Evolutionary conservation across 2,113 vertebrate species (phyloP), one percentile per base, ranked within the genome.

Genomic region (Todiramphus saurophagus): DNA sequence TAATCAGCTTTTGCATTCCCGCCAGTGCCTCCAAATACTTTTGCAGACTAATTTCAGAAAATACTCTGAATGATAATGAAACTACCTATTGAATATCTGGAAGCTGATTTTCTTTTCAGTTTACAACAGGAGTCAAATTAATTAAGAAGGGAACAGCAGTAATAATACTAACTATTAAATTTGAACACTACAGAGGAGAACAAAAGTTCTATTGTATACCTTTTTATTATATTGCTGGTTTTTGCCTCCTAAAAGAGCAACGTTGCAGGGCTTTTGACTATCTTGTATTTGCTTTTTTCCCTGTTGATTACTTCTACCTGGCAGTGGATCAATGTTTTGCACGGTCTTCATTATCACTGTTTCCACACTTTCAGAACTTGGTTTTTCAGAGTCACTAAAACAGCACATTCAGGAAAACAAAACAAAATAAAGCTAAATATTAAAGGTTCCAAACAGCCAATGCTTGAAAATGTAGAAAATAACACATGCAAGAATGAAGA

Each of bases 311-410:
- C 37, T 87, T 94, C 73, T 81, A 25, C 91, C 93, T 93, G 91
- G 66, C 68, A 83, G 25, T 63, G 86, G 89, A 92, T 82, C 91
- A 93, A 82, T 85, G 77, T 96, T 94, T 68, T 92, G 85, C 21
- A 85, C 83, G 81, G 95, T 95, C 96, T 97, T 97, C 84, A 95
- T 66, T 95, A 96, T 93, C 63, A 96, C 53, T 55, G 67, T 95
- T 90, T 93, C 96, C 82, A 97, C 90, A 94, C 89, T 97, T 92
- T 94, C 93, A 94, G 92, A 95, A 74, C 39, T 9, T 83, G 93
- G 89, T 89, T 83, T 87, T 96, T 98, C 96, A 92, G 91, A 93
- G 88, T 98, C 98, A 98, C 97, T 98, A 87, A 66, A 95, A 90
- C 27, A 79, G 35, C 30, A 79, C 67, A 86, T 43, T 50, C n/a